Evolutionary conservation across 2,888 invertebrate genomes (phyloP).

Genomic region (Drosophila peninsularis): DNA sequence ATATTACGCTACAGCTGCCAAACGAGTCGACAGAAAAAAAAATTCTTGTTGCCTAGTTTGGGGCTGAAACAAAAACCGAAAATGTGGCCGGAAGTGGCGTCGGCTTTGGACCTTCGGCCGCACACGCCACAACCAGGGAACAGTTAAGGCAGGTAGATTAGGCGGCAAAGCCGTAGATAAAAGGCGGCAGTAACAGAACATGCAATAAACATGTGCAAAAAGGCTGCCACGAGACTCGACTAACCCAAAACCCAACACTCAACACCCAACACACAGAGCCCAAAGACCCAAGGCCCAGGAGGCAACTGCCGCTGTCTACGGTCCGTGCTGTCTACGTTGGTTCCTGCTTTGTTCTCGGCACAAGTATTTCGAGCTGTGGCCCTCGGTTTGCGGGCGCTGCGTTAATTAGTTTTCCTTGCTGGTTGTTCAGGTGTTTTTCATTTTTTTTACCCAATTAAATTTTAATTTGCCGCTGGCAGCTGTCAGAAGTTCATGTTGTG

Average conservation of each 20-base stretch:
- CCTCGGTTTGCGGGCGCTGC: slow-evolving; percentile 41
- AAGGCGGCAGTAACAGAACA: slow-evolving; percentile 53
- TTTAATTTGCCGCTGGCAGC: slow-evolving; percentile 57
- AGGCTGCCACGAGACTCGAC: slow-evolving; percentile 17
- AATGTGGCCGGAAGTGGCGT: slow-evolving; percentile 67
- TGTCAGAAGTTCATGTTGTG: slow-evolving; percentile 32
- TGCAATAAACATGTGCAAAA: slow-evolving; percentile 69
- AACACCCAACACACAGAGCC: slow-evolving; percentile 9
- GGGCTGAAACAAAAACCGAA: slow-evolving; percentile 55
- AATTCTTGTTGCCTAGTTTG: slow-evolving; percentile 63
- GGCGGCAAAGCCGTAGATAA: slow-evolving; percentile 57
- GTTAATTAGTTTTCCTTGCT: slow-evolving; percentile 67
- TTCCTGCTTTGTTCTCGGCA: slow-evolving; percentile 24
- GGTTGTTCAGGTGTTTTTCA: slow-evolving; percentile 16
- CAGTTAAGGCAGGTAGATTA: slow-evolving; percentile 55
- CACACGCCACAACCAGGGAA: slow-evolving; percentile 31
- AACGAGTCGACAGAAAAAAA: slow-evolving; percentile 27
- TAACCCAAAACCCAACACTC: slow-evolving; percentile 2
- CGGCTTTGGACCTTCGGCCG: slow-evolving; percentile 35
- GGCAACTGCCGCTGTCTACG: slow-evolving; percentile 39
- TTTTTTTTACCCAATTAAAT: slow-evolving; percentile 48
- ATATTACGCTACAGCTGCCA: slow-evolving; percentile 41
- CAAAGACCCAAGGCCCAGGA: slow-evolving; percentile 16
- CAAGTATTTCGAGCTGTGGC: slow-evolving; percentile 21
- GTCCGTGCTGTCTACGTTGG: slow-evolving; percentile 15